These are phyloP conservation scores for Elysia crispata DNA, from an alignment of 2,888 invertebrate species.

Conservation along the genomic window DNA sequence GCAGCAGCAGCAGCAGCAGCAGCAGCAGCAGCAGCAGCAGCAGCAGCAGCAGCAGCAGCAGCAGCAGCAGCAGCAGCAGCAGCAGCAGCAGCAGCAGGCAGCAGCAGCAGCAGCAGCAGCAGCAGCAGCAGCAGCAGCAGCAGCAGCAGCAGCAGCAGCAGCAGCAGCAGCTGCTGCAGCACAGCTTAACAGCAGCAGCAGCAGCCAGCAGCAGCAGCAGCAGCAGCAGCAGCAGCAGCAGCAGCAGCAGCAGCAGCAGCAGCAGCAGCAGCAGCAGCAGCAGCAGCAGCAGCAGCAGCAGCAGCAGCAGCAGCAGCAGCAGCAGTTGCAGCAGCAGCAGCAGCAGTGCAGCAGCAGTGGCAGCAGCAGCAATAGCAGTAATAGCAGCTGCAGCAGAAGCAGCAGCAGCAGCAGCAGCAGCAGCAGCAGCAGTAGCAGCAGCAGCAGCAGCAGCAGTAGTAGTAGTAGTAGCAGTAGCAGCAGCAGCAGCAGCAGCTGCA, in stretches of 20 bases:
- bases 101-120: slow-evolving; percentile 9
- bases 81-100: no score
- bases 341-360: not conserved
- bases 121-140: slow-evolving; percentile 9
- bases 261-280: slow-evolving; percentile 4
- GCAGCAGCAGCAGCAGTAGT: slow-evolving; percentile 1
- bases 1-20: not conserved
- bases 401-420: no score
- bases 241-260: slow-evolving; percentile 4
- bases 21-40: slow-evolving; percentile 4
- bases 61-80: slow-evolving; percentile 4
- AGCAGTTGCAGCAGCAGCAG: no score
- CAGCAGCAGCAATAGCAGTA: no score
- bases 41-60: slow-evolving; percentile 9
- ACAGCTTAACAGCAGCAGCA: not conserved
- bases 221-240: slow-evolving; percentile 9
- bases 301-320: no score
- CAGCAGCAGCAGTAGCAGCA: slow-evolving; percentile 4
- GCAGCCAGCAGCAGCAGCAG: no score
- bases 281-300: slow-evolving; percentile 9
- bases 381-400: no score
- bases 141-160: slow-evolving; percentile 9
- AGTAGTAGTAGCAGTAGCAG: not conserved
- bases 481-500: slow-evolving; percentile 9
- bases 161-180: not conserved